Conservation (phyloP, 2,888 invertebrate species). For the Dioctria rufipes region DNA sequence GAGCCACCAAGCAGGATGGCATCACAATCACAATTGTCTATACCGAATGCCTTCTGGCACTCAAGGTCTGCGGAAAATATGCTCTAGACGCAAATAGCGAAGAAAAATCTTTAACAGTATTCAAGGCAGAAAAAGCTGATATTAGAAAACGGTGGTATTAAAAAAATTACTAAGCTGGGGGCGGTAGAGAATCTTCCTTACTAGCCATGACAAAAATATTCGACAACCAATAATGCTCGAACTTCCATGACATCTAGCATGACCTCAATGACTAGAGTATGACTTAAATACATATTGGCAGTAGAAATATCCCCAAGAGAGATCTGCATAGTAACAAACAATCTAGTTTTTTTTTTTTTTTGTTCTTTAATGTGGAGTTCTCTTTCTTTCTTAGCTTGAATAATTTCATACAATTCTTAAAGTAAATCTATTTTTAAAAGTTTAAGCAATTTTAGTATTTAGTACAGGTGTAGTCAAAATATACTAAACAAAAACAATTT, state of each 20-base stretch:
- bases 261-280: no score
- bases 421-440: not conserved
- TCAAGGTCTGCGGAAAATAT: no score
- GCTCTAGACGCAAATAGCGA: no score
- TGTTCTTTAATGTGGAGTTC: not conserved
- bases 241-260: no score
- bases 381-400: not conserved
- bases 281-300: no score
- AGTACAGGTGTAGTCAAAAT: not conserved
- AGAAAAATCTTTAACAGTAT: no score
- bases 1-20: no score
- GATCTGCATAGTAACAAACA: no score
- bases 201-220: not conserved
- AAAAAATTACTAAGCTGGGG: not conserved
- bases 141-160: no score
- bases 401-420: not conserved
- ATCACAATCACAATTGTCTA: no score
- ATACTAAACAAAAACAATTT: not conserved
- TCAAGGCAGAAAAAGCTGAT: not conserved
- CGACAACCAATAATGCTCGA: not conserved
- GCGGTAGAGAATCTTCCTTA: not conserved
- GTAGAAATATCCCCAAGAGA: no score
- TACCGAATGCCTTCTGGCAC: no score
- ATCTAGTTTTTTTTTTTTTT: not conserved
- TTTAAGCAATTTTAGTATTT: not conserved